A percentile compares a stretch with the other conserved stretches of the same genome.
Conservation (phyloP, 92 coral and sea anemone genomes). For the Phenganax marumi region DNA sequence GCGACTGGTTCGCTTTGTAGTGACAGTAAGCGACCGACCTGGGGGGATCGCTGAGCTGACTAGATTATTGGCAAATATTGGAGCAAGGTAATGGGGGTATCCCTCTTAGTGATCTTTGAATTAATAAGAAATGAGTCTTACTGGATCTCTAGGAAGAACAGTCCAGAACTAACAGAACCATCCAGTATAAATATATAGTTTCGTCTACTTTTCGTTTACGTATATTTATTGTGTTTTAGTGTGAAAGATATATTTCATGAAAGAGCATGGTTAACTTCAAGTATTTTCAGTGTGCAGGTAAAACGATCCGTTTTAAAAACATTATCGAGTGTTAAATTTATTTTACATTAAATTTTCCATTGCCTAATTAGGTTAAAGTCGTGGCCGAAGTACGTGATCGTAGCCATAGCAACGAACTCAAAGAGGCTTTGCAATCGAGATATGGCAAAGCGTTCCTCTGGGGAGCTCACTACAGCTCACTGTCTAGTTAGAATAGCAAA, state of each 20-base stretch:
- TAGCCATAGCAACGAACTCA: constrained; percentile 68
- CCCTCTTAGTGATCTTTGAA: neutral
- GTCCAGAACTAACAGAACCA: neutral
- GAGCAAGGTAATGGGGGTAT: constrained; percentile 70
- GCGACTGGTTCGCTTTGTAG: constrained; percentile 78
- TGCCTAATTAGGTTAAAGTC: constrained; percentile 60
- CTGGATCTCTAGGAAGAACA: neutral
- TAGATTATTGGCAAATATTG: constrained; percentile 68
- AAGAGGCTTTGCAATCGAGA: constrained; percentile 58
- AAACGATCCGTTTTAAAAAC: neutral
- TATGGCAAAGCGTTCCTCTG: constrained; percentile 67
- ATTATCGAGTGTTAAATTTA: neutral
- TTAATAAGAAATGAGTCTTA: neutral
- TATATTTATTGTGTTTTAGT: constrained; percentile 42
- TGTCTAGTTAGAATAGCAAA: neutral
- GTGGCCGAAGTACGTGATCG: constrained; percentile 69
- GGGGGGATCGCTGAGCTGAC: constrained; percentile 92
- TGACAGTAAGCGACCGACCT: constrained; percentile 87
- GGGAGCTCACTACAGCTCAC: constrained; percentile 57
- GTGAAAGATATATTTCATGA: constrained; percentile 91
- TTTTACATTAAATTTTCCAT: neutral
- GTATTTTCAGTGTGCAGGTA: constrained; percentile 89
- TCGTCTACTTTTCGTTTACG: neutral
- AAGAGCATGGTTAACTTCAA: constrained; percentile 91
- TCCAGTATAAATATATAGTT: neutral